phyloP scores from a whole-genome alignment of 2,113 vertebrate genomes.

The Podarcis muralis region DNA sequence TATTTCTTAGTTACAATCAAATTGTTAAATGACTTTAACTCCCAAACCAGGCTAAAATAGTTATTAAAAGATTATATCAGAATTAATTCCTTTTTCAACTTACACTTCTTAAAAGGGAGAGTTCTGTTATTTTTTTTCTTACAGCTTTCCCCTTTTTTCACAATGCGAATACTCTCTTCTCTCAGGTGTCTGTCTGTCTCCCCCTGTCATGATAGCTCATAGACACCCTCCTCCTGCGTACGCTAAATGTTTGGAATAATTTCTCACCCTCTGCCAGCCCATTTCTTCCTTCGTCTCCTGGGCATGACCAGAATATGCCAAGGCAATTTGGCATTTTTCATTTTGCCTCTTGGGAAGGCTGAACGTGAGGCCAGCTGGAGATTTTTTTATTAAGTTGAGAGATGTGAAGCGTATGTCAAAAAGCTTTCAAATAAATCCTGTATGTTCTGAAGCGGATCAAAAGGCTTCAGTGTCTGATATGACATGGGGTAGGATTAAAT shows the following conservation, averaged over 20 bases:
- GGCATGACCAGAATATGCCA: background rate
- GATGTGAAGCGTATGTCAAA: conserved; percentile 4
- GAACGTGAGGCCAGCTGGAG: conserved; percentile 51
- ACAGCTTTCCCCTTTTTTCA: background rate
- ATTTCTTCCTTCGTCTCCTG: background rate
- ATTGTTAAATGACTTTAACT: background rate
- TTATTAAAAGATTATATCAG: background rate
- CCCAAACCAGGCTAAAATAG: background rate
- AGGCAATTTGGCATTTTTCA: conserved; percentile 25
- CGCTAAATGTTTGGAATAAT: conserved; percentile 30
- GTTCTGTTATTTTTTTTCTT: background rate
- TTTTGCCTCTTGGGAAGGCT: conserved; percentile 60
- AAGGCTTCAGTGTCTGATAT: background rate
- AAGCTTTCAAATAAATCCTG: conserved; percentile 54
- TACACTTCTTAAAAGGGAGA: background rate
- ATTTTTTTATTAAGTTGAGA: conserved; percentile 42
- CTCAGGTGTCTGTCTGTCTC: conserved; percentile 33
- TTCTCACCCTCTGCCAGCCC: background rate
- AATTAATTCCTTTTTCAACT: background rate
- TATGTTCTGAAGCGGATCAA: conserved; percentile 43
- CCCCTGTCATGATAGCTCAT: background rate
- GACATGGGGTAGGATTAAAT: conserved; percentile 16
- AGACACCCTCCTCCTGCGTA: conserved; percentile 37
- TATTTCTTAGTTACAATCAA: no score
- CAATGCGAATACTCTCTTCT: background rate